Evolutionary conservation across 1,140 invertebrate species (phyloP).

Genomic region (Prorops nasuta): DNA sequence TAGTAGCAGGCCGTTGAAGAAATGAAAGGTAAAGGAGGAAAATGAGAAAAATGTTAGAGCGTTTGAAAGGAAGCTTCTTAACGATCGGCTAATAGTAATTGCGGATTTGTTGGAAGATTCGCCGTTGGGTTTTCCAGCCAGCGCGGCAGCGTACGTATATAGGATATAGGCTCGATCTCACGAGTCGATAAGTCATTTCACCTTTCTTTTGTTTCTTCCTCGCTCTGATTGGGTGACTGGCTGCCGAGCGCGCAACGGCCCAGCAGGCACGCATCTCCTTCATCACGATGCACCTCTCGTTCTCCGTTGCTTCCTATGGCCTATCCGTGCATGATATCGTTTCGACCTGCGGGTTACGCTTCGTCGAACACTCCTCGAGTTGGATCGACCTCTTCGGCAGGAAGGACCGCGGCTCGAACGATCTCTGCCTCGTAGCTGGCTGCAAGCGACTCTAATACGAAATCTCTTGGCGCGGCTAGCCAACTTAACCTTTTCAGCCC

Average conservation of each 20-base stretch:
- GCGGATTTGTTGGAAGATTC: slow-evolving; percentile 21
- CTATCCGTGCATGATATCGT: no score
- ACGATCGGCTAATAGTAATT: slow-evolving; percentile 38
- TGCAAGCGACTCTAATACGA: no score
- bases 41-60: not conserved
- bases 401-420: slow-evolving; percentile 20
- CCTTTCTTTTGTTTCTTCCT: slow-evolving; percentile 56
- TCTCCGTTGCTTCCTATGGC: not conserved
- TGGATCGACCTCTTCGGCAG: slow-evolving; percentile 28
- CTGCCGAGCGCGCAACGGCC: slow-evolving; percentile 27
- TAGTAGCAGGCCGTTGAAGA: not conserved
- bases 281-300: slow-evolving; percentile 19
- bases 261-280: slow-evolving; percentile 19
- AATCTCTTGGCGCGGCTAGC: no score
- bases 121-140: slow-evolving; percentile 12
- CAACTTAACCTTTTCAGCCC: no score
- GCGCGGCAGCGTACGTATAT: no score
- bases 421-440: no score
- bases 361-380: slow-evolving; percentile 26
- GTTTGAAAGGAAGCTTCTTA: slow-evolving; percentile 10
- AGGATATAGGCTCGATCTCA: slow-evolving; percentile 46
- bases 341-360: slow-evolving; percentile 28
- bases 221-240: slow-evolving; percentile 53
- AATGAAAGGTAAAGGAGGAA: slow-evolving; percentile 3
- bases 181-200: slow-evolving; percentile 54